These are phyloP conservation scores for Meghimatium bilineatum DNA, from an alignment of 2,888 invertebrate species.

Conservation along the genomic window DNA sequence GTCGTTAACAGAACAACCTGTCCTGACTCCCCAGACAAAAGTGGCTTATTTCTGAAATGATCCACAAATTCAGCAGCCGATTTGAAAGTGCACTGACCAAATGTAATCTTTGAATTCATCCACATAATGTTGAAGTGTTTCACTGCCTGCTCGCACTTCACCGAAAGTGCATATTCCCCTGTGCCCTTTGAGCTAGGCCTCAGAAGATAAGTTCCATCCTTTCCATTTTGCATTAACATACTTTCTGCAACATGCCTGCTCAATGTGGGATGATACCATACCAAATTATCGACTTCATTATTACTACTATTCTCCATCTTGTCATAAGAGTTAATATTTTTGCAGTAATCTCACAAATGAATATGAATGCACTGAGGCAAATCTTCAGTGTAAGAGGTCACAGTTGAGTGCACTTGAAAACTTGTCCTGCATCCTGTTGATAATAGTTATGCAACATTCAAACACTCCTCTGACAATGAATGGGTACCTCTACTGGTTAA, in stretches of 20 bases:
- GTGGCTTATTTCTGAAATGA: conserved; percentile 73
- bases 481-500: too few species aligned
- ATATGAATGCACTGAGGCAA: too few species aligned
- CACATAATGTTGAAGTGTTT: conserved; percentile 71
- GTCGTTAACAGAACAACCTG: conserved; percentile 66
- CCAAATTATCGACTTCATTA: conserved; percentile 47
- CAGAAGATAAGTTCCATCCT: conserved; percentile 73
- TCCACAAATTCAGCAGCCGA: conserved; percentile 66
- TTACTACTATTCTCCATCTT: conserved; percentile 18
- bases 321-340: background rate
- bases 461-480: too few species aligned
- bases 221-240: conserved; percentile 72
- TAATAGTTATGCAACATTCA: too few species aligned
- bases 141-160: conserved; percentile 75
- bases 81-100: conserved; percentile 73
- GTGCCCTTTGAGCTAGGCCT: conserved; percentile 65
- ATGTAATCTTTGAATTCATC: conserved; percentile 63
- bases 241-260: conserved; percentile 73
- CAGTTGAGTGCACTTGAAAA: too few species aligned
- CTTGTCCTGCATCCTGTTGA: too few species aligned
- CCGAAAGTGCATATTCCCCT: conserved; percentile 72
- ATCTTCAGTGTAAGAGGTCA: too few species aligned
- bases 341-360: background rate
- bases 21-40: conserved; percentile 74
- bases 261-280: conserved; percentile 71